These are phyloP conservation scores for Arctopsyche grandis DNA, from an alignment of 1,140 invertebrate species.

Conservation along the genomic window DNA sequence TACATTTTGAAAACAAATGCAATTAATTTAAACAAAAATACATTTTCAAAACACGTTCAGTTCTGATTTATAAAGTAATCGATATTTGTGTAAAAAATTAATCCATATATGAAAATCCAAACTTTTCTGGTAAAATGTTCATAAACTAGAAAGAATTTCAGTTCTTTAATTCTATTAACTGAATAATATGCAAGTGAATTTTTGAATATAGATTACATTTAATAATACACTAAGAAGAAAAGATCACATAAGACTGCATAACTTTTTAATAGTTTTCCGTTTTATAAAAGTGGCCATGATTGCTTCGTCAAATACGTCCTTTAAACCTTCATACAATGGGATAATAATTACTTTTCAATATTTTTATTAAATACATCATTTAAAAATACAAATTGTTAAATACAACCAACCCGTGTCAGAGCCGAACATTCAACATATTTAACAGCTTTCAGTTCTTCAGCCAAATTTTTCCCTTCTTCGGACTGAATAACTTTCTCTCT, in stretches of 20 bases:
- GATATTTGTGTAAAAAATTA: too few relatives aligned
- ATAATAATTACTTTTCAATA: not conserved
- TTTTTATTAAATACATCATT: not conserved
- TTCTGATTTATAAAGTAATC: too few relatives aligned
- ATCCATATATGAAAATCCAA: too few relatives aligned
- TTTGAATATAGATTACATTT: too few relatives aligned
- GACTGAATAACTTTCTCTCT: slow-evolving; percentile 98
- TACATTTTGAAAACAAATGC: too few relatives aligned
- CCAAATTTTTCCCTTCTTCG: slow-evolving; percentile 97
- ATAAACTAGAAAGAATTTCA: too few relatives aligned
- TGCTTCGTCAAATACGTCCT: slow-evolving; percentile 35
- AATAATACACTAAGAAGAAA: too few relatives aligned
- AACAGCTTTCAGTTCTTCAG: slow-evolving; percentile 97
- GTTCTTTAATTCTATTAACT: too few relatives aligned
- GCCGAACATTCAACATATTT: slow-evolving; percentile 99
- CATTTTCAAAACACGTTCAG: too few relatives aligned
- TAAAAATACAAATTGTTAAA: not conserved
- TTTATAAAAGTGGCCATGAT: slow-evolving; percentile 15
- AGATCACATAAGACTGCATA: slow-evolving; percentile 1
- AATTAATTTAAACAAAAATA: too few relatives aligned
- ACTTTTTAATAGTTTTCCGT: slow-evolving; percentile 18
- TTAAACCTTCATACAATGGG: slow-evolving; percentile 15
- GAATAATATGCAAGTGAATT: too few relatives aligned
- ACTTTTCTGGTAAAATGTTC: too few relatives aligned
- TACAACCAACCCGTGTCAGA: slow-evolving; percentile 70